Percentiles rank a stretch among this genome's conserved stretches.
These are phyloP conservation scores for Lydus trimaculatus DNA, from an alignment of 2,888 invertebrate species.

Conservation along the genomic window DNA sequence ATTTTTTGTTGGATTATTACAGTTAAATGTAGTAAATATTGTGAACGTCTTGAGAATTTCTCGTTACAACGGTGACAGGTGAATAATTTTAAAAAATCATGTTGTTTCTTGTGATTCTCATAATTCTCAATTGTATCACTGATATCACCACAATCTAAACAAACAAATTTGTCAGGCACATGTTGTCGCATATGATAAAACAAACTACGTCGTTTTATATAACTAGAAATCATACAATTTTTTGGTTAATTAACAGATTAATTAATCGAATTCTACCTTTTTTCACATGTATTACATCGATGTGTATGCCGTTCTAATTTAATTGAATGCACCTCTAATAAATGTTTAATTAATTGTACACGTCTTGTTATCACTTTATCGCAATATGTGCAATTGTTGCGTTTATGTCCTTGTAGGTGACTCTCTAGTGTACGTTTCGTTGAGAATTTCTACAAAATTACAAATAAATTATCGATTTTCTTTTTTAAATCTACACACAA, in stretches of 20 bases:
- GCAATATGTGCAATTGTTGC: constrained; percentile 55
- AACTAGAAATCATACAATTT: constrained; percentile 25
- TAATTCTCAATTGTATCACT: constrained; percentile 44
- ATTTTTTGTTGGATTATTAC: constrained; percentile 30
- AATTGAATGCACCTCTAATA: constrained; percentile 48
- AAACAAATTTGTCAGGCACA: constrained; percentile 50
- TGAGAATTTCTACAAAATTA: constrained; percentile 45
- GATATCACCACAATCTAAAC: constrained; percentile 52
- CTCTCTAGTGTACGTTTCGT: constrained; percentile 52
- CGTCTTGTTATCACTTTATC: constrained; percentile 52
- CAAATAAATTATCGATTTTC: background rate
- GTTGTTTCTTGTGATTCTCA: constrained; percentile 47
- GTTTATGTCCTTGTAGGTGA: constrained; percentile 54
- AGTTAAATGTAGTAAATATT: constrained; percentile 51
- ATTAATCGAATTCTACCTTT: constrained; percentile 29
- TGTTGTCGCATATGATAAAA: constrained; percentile 53
- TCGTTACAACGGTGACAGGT: constrained; percentile 51
- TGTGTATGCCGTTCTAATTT: constrained; percentile 38
- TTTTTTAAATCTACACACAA: background rate
- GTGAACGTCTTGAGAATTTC: constrained; percentile 52
- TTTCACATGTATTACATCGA: constrained; percentile 41
- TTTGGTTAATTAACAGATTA: background rate
- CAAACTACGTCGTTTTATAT: constrained; percentile 42
- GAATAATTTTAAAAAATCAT: constrained; percentile 49
- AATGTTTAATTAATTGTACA: constrained; percentile 52